Evolutionary conservation across 2,113 vertebrate genomes (phyloP).

Genomic region (Hippocampus abdominalis): DNA sequence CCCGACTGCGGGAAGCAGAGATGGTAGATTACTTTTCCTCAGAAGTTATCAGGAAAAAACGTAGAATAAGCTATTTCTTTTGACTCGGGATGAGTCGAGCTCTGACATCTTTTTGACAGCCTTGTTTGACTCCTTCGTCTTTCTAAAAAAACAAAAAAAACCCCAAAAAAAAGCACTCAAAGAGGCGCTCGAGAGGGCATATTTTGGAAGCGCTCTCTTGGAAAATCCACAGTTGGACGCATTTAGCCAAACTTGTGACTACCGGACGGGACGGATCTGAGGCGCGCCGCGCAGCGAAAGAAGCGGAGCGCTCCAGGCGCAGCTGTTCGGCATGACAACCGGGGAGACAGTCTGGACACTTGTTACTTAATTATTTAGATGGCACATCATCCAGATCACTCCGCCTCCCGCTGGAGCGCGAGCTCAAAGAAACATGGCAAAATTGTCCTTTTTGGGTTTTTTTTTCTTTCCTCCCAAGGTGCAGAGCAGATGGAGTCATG

Average conservation of each 20-base stretch:
- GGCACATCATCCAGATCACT: slow-evolving; percentile 53
- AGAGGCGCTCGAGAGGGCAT: slow-evolving; percentile 23
- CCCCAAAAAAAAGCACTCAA: not conserved
- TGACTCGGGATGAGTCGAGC: slow-evolving; percentile 1
- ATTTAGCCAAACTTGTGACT: not conserved
- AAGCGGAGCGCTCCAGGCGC: slow-evolving; percentile 54
- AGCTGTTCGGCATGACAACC: slow-evolving; percentile 55
- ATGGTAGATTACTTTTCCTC: slow-evolving; percentile 29
- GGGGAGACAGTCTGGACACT: slow-evolving; percentile 65
- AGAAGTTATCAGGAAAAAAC: slow-evolving; percentile 23
- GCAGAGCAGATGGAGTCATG: slow-evolving; percentile 58
- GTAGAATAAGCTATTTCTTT: slow-evolving; percentile 23
- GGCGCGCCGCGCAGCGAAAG: slow-evolving; percentile 46
- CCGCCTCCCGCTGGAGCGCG: slow-evolving; percentile 57
- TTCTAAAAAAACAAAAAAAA: not conserved
- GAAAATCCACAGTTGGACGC: slow-evolving; percentile 15
- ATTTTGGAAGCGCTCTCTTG: slow-evolving; percentile 18
- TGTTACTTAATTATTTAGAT: slow-evolving; percentile 79
- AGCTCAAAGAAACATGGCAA: slow-evolving; percentile 64
- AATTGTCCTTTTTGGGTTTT: slow-evolving; percentile 59
- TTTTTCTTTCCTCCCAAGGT: not conserved
- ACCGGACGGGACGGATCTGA: slow-evolving; percentile 9
- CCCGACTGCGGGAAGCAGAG: slow-evolving; percentile 9
- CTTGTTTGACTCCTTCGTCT: not conserved
- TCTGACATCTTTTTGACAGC: slow-evolving; percentile 10